These are phyloP conservation scores for Coremacera marginata DNA, from an alignment of 2,888 invertebrate species.

Conservation along the genomic window DNA sequence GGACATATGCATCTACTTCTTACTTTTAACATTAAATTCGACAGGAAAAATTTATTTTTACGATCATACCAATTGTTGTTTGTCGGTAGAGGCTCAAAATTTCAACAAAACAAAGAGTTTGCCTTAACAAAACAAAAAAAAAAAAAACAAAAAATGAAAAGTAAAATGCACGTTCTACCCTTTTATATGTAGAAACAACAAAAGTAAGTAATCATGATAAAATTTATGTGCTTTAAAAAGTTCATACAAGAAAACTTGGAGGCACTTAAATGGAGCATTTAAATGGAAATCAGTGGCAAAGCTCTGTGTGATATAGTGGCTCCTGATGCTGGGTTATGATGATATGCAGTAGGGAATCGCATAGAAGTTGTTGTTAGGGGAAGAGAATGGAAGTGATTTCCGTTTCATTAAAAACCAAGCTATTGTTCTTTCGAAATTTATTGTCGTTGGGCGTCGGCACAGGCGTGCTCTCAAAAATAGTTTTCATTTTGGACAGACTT, in stretches of 20 bases:
- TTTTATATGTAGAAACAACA: slow-evolving; percentile 23
- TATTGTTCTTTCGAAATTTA: slow-evolving; percentile 49
- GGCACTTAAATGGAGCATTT: slow-evolving; percentile 36
- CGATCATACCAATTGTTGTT: too few species aligned
- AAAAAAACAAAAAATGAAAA: slow-evolving; percentile 16
- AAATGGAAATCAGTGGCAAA: slow-evolving; percentile 30
- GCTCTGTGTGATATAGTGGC: neutral
- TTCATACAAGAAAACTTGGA: slow-evolving; percentile 20
- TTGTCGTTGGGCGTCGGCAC: slow-evolving; percentile 49
- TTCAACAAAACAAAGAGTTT: neutral
- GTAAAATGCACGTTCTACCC: slow-evolving; percentile 32
- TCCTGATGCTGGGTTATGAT: neutral
- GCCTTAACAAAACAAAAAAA: neutral
- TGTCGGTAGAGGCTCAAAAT: neutral
- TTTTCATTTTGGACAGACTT: too few species aligned
- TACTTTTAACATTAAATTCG: too few species aligned
- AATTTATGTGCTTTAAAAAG: slow-evolving; percentile 30
- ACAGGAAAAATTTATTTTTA: too few species aligned
- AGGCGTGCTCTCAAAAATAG: neutral
- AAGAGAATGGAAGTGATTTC: neutral
- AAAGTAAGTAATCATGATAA: slow-evolving; percentile 30
- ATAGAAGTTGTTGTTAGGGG: neutral
- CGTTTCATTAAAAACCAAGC: slow-evolving; percentile 27
- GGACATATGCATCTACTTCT: too few species aligned
- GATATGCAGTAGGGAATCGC: neutral